phyloP scores from a whole-genome alignment of 2,113 vertebrate species.

The Arothron firmamentum region DNA sequence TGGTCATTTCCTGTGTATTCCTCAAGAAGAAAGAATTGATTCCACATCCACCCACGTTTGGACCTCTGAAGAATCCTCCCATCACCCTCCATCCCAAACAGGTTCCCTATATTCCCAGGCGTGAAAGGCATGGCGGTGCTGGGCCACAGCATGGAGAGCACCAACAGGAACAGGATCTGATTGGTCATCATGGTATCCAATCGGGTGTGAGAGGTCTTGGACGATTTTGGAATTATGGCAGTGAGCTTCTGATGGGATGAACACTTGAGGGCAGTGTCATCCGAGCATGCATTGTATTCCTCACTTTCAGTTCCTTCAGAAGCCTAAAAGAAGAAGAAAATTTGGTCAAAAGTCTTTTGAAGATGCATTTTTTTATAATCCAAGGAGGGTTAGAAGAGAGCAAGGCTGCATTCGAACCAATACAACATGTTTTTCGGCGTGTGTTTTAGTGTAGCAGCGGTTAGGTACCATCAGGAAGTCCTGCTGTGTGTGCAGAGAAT shows the following conservation, averaged over 20 bases:
- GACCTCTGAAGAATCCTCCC: slow-evolving; percentile 82
- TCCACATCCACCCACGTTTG: slow-evolving; percentile 99
- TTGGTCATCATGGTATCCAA: slow-evolving; percentile 75
- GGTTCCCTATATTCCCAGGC: slow-evolving; percentile 67
- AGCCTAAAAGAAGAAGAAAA: slow-evolving; percentile 53
- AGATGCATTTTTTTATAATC: not conserved
- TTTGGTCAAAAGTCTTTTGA: slow-evolving; percentile 5
- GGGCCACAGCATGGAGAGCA: slow-evolving; percentile 64
- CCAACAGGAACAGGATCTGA: slow-evolving; percentile 62
- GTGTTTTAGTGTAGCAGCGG: not conserved
- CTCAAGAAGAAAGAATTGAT: slow-evolving; percentile 97
- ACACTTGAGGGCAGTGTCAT: slow-evolving; percentile 56
- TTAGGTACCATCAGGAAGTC: not conserved
- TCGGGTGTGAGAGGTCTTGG: slow-evolving; percentile 47
- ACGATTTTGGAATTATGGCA: slow-evolving; percentile 59
- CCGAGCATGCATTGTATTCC: slow-evolving; percentile 73
- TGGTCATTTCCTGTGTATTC: slow-evolving; percentile 92
- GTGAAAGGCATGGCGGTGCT: slow-evolving; percentile 58
- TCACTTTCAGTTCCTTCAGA: slow-evolving; percentile 27
- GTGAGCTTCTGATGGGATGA: slow-evolving; percentile 46
- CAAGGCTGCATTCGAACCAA: not conserved
- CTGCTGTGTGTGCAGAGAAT: not conserved
- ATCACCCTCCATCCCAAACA: slow-evolving; percentile 69
- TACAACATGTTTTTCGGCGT: slow-evolving; percentile 1
- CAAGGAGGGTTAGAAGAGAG: not conserved